Evolutionary conservation across 2,797 vertebrate genomes (phyloP), one percentile per base, ranked within the genome.

Genomic region (Hafferia zeledoni): DNA sequence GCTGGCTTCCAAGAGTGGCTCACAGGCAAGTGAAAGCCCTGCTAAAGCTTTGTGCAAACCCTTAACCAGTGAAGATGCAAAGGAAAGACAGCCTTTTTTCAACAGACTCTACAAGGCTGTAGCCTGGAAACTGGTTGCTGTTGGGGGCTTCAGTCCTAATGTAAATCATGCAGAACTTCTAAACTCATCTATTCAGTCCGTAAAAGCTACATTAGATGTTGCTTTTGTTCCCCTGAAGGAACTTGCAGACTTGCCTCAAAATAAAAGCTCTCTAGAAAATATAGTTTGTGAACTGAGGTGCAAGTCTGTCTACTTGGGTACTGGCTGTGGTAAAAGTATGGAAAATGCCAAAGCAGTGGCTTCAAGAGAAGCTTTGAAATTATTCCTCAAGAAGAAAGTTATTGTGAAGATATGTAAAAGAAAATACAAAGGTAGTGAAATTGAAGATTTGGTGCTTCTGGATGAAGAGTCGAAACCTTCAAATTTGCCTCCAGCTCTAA

Each of bases 81-180:
- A 98, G 35, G 98, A 99, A 89, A 98, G 99, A 80, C 99, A 99
- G 3, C 98, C 99, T 60, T 99, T 99, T 97, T 99, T 99, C 96
- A 99, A 99, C 93, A 99, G 99, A 96, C 98, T 99, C 15, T 99
- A 99, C 97, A 99, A 99, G 97, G 98, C 99, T 0, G 99, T 99
- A 93, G 99, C 99, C 1, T 99, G 99, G 99, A 99, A 99, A 96
- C 89, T 99, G 94, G 99, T 99, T 71, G 99, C 99, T 13, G 99
- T 98, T 2, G 99, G 99, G 35, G 99, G 99, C 61, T 99, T 99
- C 59, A 99, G 99, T 50, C 98, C 99, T 50, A 99, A 94, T 52
- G 95, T 99, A 95, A 99, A 99, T 97, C 99, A 99, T 25, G 98
- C 98, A 27, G 99, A 99, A 97, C 98, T 99, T 79, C 97, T 99